Percentiles rank a stretch among this genome's conserved stretches.
These are phyloP conservation scores for Pecten maximus DNA, from an alignment of 2,888 invertebrate genomes.

Conservation along the genomic window DNA sequence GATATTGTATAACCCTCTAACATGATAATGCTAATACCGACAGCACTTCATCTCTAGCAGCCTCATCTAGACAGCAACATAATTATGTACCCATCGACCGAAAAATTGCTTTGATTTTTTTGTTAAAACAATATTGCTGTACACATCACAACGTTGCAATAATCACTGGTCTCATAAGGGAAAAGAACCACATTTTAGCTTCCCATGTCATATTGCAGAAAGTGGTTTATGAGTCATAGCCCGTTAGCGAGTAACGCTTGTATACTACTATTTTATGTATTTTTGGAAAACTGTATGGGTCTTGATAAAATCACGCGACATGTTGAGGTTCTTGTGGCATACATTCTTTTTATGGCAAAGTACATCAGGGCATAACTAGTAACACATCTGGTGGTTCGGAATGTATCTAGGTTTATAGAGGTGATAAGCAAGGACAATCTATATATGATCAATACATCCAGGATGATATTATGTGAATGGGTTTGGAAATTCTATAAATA, in stretches of 20 bases:
- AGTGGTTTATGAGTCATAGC: conserved; percentile 24
- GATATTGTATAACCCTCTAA: not conserved
- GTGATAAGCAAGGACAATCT: not conserved
- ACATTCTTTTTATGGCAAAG: not conserved
- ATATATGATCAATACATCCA: too few species aligned
- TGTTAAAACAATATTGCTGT: not conserved
- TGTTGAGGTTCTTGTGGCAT: not conserved
- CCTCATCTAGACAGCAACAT: not conserved
- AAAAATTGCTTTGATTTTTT: conserved; percentile 6
- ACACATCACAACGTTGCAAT: conserved; percentile 13
- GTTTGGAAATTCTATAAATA: too few species aligned
- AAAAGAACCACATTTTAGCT: not conserved
- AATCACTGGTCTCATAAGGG: conserved; percentile 15
- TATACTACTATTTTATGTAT: conserved; percentile 11
- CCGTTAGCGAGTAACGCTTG: not conserved
- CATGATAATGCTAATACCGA: not conserved
- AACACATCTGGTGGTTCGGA: not conserved
- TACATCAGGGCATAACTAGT: not conserved
- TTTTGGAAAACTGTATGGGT: not conserved
- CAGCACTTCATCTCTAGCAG: not conserved
- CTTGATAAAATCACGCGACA: conserved; percentile 1
- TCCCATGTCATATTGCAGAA: not conserved
- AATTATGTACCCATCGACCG: not conserved
- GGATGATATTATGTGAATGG: too few species aligned
- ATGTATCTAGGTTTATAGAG: not conserved